These are phyloP conservation scores for Ophiodon elongatus DNA, from an alignment of 2,113 vertebrate genomes.

Conservation along the genomic window DNA sequence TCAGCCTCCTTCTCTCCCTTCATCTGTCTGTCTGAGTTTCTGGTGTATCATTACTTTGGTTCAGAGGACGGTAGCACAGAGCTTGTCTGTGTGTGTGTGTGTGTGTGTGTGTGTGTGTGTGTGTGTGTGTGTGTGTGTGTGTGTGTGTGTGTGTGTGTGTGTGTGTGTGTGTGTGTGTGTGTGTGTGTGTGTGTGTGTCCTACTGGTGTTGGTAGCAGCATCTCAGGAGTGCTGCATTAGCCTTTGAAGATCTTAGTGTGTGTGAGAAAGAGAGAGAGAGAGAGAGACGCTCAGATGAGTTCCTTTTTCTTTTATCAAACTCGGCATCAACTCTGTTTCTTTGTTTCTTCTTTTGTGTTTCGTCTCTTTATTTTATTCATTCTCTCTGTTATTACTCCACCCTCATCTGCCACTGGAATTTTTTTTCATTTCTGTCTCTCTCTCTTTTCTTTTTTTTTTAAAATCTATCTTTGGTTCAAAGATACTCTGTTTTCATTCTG, in stretches of 20 bases:
- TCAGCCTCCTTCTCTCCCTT: slow-evolving; percentile 46
- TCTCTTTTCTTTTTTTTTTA: neutral
- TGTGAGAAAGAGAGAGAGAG: slow-evolving; percentile 36
- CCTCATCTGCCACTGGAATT: slow-evolving; percentile 31
- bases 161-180: slow-evolving; percentile 25
- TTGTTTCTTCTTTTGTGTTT: slow-evolving; percentile 54
- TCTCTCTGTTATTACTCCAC: slow-evolving; percentile 42
- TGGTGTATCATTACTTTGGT: slow-evolving; percentile 62
- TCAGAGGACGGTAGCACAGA: slow-evolving; percentile 51
- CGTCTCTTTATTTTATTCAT: slow-evolving; percentile 59
- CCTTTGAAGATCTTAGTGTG: slow-evolving; percentile 73
- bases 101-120: slow-evolving; percentile 27
- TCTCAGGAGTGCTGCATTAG: slow-evolving; percentile 67
- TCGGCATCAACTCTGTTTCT: slow-evolving; percentile 38
- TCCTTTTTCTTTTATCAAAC: slow-evolving; percentile 46
- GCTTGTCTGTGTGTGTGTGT: slow-evolving; percentile 45
- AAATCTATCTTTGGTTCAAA: slow-evolving; percentile 31
- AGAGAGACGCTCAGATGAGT: slow-evolving; percentile 28
- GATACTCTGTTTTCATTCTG: slow-evolving; percentile 48
- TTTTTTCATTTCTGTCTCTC: slow-evolving; percentile 6
- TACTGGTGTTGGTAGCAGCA: slow-evolving; percentile 51
- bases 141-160: slow-evolving; percentile 28
- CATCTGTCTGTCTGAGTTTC: slow-evolving; percentile 52
- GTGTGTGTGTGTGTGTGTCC: slow-evolving; percentile 26
- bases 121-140: slow-evolving; percentile 21